A percentile compares a stretch with the other conserved stretches of the same genome.
Conservation (phyloP, 2,113 vertebrate genomes). For the Mirza zaza region DNA sequence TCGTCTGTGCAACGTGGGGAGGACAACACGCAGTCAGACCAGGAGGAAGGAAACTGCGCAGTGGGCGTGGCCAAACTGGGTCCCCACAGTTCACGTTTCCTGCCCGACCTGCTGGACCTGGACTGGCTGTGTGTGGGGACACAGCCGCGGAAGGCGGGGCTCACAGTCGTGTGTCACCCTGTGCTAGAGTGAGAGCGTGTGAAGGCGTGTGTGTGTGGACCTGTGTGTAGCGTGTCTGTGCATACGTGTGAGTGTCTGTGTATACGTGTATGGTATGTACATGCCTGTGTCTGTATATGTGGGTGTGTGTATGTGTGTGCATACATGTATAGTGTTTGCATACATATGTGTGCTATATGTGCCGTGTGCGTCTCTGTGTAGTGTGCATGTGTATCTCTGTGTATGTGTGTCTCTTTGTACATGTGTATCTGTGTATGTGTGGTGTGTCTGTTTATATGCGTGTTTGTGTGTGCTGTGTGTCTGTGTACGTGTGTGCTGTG, state of each 20-base stretch:
- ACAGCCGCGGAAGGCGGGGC: too few relatives aligned
- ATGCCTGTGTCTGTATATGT: too few relatives aligned
- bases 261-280: not conserved
- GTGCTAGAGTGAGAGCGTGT: not conserved
- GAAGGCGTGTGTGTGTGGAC: not conserved
- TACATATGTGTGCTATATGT: rapidly evolving
- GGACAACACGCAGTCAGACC: not conserved
- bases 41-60: rapidly evolving
- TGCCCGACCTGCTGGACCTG: too few relatives aligned
- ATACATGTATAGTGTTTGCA: not conserved
- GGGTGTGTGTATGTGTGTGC: too few relatives aligned
- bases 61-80: not conserved
- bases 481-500: too few relatives aligned
- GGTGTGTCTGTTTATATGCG: too few relatives aligned
- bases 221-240: not conserved
- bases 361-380: too few relatives aligned
- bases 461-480: too few relatives aligned
- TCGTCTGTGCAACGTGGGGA: conserved; percentile 65
- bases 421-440: too few relatives aligned
- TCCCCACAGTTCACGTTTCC: too few relatives aligned
- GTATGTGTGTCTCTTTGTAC: too few relatives aligned
- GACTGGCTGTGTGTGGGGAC: rapidly evolving
- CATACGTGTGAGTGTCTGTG: not conserved
- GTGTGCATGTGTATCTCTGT: not conserved
- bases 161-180: not conserved